These are phyloP conservation scores for Psittacula cyanocephala DNA, from an alignment of 2,113 vertebrate species.

Conservation along the genomic window DNA sequence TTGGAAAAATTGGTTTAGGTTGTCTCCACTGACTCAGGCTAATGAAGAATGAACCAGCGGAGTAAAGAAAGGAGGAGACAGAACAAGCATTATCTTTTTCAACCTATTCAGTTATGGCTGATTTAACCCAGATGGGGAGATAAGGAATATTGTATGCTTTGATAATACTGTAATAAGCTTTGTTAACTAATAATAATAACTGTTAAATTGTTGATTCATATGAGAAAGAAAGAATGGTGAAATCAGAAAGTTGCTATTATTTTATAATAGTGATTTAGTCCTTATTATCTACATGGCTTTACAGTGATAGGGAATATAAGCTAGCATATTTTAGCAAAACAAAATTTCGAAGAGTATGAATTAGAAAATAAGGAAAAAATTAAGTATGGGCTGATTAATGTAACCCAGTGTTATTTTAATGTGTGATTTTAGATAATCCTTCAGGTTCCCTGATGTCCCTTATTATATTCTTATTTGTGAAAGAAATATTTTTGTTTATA, in stretches of 20 bases:
- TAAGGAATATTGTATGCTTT: conserved; percentile 14
- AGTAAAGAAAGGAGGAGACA: background rate
- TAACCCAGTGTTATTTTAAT: background rate
- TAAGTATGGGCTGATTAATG: background rate
- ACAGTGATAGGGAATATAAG: background rate
- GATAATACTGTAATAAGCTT: conserved; percentile 6
- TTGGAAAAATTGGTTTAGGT: background rate
- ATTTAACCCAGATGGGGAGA: conserved; percentile 9
- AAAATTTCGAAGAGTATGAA: background rate
- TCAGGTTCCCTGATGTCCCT: background rate
- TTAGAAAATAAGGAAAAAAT: background rate
- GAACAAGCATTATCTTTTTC: conserved; percentile 2
- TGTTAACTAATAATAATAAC: background rate
- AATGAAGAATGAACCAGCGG: conserved; percentile 8
- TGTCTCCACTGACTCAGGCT: background rate
- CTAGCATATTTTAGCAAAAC: background rate
- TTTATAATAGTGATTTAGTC: background rate
- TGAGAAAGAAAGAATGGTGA: background rate
- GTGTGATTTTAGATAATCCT: background rate
- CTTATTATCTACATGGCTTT: background rate
- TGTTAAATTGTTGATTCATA: background rate
- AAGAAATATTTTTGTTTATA: background rate
- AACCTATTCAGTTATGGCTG: conserved; percentile 18
- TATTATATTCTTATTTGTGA: background rate
- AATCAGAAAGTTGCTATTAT: background rate